phyloP scores from a whole-genome alignment of 1,140 invertebrate genomes.

The Pogonomyrmex californicus region DNA sequence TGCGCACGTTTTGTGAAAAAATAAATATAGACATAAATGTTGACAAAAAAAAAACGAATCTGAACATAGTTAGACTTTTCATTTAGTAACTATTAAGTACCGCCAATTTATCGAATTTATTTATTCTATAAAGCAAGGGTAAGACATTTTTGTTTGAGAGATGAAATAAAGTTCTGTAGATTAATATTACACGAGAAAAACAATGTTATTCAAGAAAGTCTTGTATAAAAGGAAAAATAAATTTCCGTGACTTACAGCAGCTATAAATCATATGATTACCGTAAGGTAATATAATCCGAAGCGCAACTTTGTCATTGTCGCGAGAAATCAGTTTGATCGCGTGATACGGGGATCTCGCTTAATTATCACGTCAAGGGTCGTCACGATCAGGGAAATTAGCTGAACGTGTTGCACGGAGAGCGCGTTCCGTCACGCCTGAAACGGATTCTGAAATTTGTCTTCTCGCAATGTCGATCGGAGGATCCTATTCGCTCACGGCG shows the following conservation, averaged over 20 bases:
- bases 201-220: not conserved
- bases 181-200: not conserved
- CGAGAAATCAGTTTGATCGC: slow-evolving; percentile 7
- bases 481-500: not conserved
- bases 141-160: not conserved
- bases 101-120: not conserved
- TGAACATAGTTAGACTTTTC: not conserved
- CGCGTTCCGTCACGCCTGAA: slow-evolving; percentile 12
- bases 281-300: not conserved
- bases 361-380: slow-evolving; percentile 22
- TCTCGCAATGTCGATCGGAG: slow-evolving; percentile 18
- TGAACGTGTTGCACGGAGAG: not conserved
- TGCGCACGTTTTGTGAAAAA: not conserved
- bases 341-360: not conserved
- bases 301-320: slow-evolving; percentile 5
- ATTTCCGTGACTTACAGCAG: not conserved
- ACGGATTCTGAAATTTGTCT: slow-evolving; percentile 2
- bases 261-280: not conserved
- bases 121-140: not conserved
- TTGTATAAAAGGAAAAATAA: not conserved
- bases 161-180: not conserved
- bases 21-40: not conserved
- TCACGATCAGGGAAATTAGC: slow-evolving; percentile 18
- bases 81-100: not conserved
- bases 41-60: not conserved